Conservation (phyloP, 1,140 invertebrate species). For the Whitmania pigra region DNA sequence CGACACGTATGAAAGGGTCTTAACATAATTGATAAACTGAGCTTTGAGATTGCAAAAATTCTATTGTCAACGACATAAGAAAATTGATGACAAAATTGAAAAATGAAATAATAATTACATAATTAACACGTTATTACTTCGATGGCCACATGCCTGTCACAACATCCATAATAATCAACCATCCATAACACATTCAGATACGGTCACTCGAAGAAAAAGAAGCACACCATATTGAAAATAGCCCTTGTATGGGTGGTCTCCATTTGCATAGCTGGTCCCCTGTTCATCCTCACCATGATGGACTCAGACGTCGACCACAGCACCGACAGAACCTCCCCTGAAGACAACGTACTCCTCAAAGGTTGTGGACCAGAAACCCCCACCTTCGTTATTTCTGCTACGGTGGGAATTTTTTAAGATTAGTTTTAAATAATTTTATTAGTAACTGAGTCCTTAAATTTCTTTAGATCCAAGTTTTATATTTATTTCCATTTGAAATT, state of each 20-base stretch:
- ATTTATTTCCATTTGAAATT: not conserved
- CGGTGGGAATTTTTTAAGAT: constrained; percentile 46
- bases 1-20: too few relatives aligned
- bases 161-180: not conserved
- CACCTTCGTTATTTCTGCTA: constrained; percentile 73
- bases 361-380: constrained; percentile 63
- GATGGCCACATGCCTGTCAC: too few relatives aligned
- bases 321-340: too few relatives aligned
- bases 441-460: not conserved
- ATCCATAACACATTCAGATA: not conserved
- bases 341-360: constrained; percentile 20
- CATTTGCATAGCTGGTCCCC: constrained; percentile 68
- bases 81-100: too few relatives aligned
- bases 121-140: too few relatives aligned
- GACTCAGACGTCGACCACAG: constrained; percentile 26
- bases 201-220: constrained; percentile 20
- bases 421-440: too few relatives aligned
- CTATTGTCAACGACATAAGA: too few relatives aligned
- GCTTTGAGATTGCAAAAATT: too few relatives aligned
- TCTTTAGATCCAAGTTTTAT: not conserved
- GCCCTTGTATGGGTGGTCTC: constrained; percentile 71
- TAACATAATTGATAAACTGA: too few relatives aligned
- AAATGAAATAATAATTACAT: too few relatives aligned
- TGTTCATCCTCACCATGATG: constrained; percentile 65
- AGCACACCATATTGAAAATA: constrained; percentile 61